A percentile compares a stretch with the other conserved stretches of the same genome.
These are phyloP conservation scores for Gobio occitaniae DNA, from an alignment of 2,797 vertebrate species.

Conservation along the genomic window DNA sequence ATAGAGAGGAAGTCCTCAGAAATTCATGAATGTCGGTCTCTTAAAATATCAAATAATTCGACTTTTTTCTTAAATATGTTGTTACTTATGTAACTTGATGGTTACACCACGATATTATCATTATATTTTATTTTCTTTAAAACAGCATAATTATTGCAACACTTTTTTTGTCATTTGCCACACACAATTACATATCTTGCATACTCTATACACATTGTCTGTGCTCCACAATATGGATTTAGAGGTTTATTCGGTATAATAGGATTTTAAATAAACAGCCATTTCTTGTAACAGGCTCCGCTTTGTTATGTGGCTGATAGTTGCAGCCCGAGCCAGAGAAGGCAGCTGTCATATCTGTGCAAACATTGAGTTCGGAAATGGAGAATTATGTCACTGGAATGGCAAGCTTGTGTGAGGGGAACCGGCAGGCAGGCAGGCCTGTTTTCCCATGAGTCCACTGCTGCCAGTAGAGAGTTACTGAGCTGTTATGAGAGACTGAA, in stretches of 20 bases:
- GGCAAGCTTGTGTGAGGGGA: constrained; percentile 57
- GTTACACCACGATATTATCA: not conserved
- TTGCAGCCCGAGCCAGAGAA: constrained; percentile 52
- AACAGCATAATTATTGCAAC: not conserved
- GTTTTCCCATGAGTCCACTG: constrained; percentile 31
- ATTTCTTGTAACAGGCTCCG: constrained; percentile 61
- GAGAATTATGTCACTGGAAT: constrained; percentile 68
- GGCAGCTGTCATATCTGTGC: constrained; percentile 68
- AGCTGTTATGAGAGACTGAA: constrained; percentile 15
- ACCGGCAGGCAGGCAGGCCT: constrained; percentile 5
- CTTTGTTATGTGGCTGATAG: constrained; percentile 66
- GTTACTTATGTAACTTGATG: not conserved
- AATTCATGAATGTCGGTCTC: not conserved
- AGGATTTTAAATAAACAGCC: constrained; percentile 69
- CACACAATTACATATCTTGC: constrained; percentile 1
- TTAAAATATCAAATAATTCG: not conserved
- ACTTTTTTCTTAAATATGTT: not conserved
- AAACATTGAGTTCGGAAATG: constrained; percentile 66
- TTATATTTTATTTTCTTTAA: not conserved
- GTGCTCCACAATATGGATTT: constrained; percentile 57
- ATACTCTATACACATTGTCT: not conserved
- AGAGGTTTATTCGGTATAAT: constrained; percentile 66
- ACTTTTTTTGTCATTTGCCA: not conserved
- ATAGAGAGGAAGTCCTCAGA: too few relatives aligned
- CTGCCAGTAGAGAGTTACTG: constrained; percentile 30